Evolutionary conservation across 2,113 vertebrate species (phyloP), one percentile per base, ranked within the genome.

Genomic region (Uria aalge): DNA sequence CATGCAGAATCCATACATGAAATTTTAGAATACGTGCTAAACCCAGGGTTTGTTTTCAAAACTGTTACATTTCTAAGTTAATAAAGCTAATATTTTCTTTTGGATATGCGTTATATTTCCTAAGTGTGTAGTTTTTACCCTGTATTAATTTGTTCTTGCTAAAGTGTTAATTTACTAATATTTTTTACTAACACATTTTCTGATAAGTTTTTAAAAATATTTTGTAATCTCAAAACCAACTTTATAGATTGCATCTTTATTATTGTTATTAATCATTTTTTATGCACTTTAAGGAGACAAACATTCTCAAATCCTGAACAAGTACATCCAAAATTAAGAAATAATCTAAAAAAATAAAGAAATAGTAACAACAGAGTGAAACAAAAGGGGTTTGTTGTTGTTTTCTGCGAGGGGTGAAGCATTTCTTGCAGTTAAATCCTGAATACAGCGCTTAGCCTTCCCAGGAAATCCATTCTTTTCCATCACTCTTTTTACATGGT

Each of bases 351-450:
- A 77, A 77, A 18, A 34, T 18, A 4, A 52, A 64, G 12, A 76
- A 66, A 77, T 20, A 76, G 9, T 52, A 47, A 30, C 41, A 74
- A 21, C 38, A 22, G 71, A 77, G 36, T 72, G 82, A 82, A 84
- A 64, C 23, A 67, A 64, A 85, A 67, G 20, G 0, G 0, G 0
- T 76, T 10, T 45, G 64, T 26, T 57, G 23, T 83, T 74, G 56
- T 48, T 79, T 74, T 47, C 6, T 91, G 41, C 8, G 18, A 68
- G 81, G 92, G 22, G 36, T 56, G 27, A 96, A 66, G 15, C 20
- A 8, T 84, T 91, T 79, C 82, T 96, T 94, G 48, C 75, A 87
- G 67, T 67, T 91, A 78, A 91, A 91, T 89, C 29, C 53, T 48
- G 40, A 92, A 82, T 27, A 53, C 38, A 78, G 47, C 11, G 7